Percentiles rank a stretch among this genome's conserved stretches.
phyloP scores from a whole-genome alignment of 2,888 invertebrate species.

The Chydorus sphaericus region DNA sequence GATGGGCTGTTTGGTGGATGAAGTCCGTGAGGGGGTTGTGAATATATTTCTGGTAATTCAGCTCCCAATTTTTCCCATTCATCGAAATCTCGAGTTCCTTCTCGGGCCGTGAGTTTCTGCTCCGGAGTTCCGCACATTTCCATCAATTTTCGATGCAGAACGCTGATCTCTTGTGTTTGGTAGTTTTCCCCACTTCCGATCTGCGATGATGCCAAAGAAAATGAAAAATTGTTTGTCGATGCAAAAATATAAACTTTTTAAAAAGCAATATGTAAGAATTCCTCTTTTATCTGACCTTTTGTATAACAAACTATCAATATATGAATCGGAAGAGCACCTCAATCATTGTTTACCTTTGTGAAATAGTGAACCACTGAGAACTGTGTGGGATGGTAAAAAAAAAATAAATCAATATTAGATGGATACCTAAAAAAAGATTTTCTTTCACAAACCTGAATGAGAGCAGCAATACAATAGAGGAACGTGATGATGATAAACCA shows the following conservation, averaged over 20 bases:
- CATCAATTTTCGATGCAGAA: neutral
- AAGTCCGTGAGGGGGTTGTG: conserved; percentile 8
- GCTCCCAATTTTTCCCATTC: conserved; percentile 15
- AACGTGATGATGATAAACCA: conserved; percentile 89
- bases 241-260: neutral
- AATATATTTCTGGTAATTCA: conserved; percentile 9
- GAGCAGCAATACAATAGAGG: conserved; percentile 79
- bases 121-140: neutral
- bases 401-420: no score
- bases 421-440: no score
- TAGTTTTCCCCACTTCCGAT: neutral
- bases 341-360: conserved; percentile 41
- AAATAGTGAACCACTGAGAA: conserved; percentile 71
- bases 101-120: neutral
- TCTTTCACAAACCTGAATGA: no score
- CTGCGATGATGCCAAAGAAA: no score
- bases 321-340: neutral
- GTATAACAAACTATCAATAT: neutral
- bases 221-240: neutral
- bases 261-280: neutral
- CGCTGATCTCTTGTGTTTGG: neutral
- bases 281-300: neutral
- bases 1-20: conserved; percentile 15
- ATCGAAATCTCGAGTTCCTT: neutral
- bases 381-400: conserved; percentile 24